A percentile compares a stretch with the other conserved stretches of the same genome.
Evolutionary conservation across 2,888 invertebrate species (phyloP).

Genomic region (Steinernema carpocapsae): DNA sequence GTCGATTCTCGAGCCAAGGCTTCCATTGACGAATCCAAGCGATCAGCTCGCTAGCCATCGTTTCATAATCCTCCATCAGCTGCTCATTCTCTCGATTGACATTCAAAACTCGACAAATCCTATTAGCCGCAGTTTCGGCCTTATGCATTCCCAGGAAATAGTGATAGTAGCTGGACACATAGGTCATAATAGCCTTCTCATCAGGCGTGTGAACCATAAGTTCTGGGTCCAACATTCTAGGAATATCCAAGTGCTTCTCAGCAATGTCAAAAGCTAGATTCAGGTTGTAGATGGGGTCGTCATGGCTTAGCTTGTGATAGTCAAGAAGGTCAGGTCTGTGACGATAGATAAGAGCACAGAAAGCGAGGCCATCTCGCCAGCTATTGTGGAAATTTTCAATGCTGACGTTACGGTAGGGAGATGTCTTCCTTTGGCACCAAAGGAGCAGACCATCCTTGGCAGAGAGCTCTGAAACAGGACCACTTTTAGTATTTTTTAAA

Average conservation of each 20-base stretch:
- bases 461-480: slow-evolving; percentile 86
- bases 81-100: slow-evolving; percentile 99
- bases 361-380: slow-evolving; percentile 99
- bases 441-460: slow-evolving; percentile 98
- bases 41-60: slow-evolving; percentile 94
- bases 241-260: slow-evolving; percentile 99
- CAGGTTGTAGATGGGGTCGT: slow-evolving; percentile 95
- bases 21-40: slow-evolving; percentile 98
- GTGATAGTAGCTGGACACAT: slow-evolving; percentile 99
- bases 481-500: too few species aligned
- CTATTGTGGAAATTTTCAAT: slow-evolving; percentile 99
- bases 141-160: slow-evolving; percentile 99
- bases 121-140: slow-evolving; percentile 99
- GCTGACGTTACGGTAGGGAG: slow-evolving; percentile 99
- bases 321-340: slow-evolving; percentile 96
- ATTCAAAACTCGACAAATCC: slow-evolving; percentile 99
- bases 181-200: slow-evolving; percentile 99
- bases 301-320: slow-evolving; percentile 93
- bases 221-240: slow-evolving; percentile 99
- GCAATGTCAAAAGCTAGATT: slow-evolving; percentile 99
- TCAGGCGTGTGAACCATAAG: slow-evolving; percentile 98
- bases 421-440: slow-evolving; percentile 99
- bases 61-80: slow-evolving; percentile 99
- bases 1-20: slow-evolving; percentile 92
- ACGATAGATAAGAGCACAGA: slow-evolving; percentile 98